Evolutionary conservation across 1,140 invertebrate genomes (phyloP).

Genomic region (Drosophila parvula): DNA sequence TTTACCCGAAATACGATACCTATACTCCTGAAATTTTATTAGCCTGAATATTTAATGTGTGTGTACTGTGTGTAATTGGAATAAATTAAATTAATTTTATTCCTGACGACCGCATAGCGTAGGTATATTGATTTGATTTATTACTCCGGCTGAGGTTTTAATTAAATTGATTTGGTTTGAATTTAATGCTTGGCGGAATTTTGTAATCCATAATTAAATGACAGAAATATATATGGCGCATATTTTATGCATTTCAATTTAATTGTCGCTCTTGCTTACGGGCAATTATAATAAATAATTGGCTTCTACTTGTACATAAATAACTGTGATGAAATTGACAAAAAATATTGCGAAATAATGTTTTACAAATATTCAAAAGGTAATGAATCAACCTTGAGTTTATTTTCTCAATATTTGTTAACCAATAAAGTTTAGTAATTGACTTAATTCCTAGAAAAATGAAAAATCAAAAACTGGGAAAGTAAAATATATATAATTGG

Average conservation of each 20-base stretch:
- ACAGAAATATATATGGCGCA: constrained; percentile 8
- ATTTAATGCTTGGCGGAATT: constrained; percentile 22
- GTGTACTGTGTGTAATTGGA: not conserved
- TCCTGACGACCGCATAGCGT: constrained; percentile 7
- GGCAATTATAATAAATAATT: constrained; percentile 11
- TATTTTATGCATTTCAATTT: constrained; percentile 9
- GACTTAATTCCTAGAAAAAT: not conserved
- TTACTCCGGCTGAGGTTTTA: constrained; percentile 16
- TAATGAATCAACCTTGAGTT: no score
- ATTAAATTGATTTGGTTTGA: constrained; percentile 32
- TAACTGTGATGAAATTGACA: not conserved
- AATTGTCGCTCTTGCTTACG: constrained; percentile 4
- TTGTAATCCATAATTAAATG: constrained; percentile 38
- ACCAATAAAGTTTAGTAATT: not conserved
- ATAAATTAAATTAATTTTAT: constrained; percentile 40
- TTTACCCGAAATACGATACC: not conserved
- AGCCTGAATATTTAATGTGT: constrained; percentile 17
- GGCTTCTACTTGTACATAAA: constrained; percentile 15
- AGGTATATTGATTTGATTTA: constrained; percentile 36
- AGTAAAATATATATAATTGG: not conserved
- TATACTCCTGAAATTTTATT: not conserved
- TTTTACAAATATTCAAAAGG: not conserved
- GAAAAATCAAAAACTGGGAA: no score
- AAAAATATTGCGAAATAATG: not conserved
- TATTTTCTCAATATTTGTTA: not conserved